A percentile compares a stretch with the other conserved stretches of the same genome.
These are phyloP conservation scores for Cryptotis parvus DNA, from an alignment of 2,113 vertebrate genomes.

Conservation along the genomic window DNA sequence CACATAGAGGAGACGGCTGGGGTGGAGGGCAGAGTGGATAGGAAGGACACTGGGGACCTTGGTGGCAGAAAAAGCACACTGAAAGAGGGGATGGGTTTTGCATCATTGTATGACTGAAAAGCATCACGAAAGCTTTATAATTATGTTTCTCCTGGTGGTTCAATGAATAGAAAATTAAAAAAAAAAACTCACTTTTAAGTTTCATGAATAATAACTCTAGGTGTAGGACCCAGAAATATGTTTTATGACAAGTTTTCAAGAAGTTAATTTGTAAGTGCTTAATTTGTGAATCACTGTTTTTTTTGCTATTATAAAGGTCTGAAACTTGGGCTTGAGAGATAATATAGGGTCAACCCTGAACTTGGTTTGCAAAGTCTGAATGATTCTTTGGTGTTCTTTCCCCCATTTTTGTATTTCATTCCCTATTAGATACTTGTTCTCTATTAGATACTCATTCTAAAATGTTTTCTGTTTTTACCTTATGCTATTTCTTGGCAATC, in stretches of 20 bases:
- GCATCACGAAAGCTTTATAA: no score
- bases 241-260: not conserved
- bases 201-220: not conserved
- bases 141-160: no score
- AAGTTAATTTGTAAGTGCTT: not conserved
- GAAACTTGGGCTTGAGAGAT: not conserved
- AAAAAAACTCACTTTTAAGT: no score
- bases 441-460: not conserved
- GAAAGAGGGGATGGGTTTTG: no score
- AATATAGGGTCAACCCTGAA: not conserved
- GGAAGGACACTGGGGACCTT: no score
- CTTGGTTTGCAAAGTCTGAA: not conserved
- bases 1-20: no score
- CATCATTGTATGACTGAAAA: no score
- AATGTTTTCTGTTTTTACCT: not conserved
- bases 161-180: no score
- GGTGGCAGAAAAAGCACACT: no score
- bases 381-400: not conserved
- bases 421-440: not conserved
- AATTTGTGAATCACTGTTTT: not conserved
- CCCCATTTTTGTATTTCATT: not conserved
- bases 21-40: no score
- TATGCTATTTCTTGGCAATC: not conserved
- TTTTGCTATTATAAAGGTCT: not conserved
- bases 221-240: rapidly evolving